A percentile compares a stretch with the other conserved stretches of the same genome.
These are phyloP conservation scores for Teleopsis dalmanni DNA, from an alignment of 1,140 invertebrate species.

Conservation along the genomic window DNA sequence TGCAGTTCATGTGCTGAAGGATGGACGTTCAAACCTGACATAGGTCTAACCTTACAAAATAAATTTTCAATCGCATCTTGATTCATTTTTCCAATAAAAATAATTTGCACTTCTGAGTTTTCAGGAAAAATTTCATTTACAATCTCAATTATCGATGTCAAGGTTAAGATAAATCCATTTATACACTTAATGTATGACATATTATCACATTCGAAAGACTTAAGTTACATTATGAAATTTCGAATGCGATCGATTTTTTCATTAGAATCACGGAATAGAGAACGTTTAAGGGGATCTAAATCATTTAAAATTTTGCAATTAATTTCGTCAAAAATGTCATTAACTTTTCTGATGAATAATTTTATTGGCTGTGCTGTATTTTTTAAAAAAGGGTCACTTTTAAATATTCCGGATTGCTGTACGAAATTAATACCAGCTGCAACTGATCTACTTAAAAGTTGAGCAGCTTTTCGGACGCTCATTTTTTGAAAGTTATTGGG, in stretches of 20 bases:
- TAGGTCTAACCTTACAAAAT: not conserved
- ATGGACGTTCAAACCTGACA: not conserved
- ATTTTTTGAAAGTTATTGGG: not conserved
- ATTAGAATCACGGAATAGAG: not conserved
- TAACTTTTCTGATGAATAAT: not conserved
- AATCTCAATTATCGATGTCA: not conserved
- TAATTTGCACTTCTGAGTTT: too few relatives aligned
- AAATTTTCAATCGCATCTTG: not conserved
- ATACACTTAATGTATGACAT: not conserved
- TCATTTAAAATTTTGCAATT: not conserved
- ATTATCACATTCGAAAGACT: not conserved
- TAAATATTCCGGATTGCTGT: not conserved
- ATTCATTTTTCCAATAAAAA: not conserved
- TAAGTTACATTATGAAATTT: not conserved
- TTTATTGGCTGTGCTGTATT: not conserved
- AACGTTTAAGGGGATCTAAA: not conserved
- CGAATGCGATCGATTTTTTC: not conserved
- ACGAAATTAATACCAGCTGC: not conserved
- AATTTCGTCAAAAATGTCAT: not conserved
- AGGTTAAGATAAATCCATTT: not conserved
- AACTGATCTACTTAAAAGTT: not conserved
- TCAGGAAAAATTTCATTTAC: not conserved
- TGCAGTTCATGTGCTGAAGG: not conserved
- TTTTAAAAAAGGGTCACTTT: not conserved
- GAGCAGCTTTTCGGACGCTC: not conserved